Percentiles rank a stretch among this genome's conserved stretches.
Evolutionary conservation across 2,113 vertebrate genomes (phyloP).

Genomic region (Uropsilus gracilis): DNA sequence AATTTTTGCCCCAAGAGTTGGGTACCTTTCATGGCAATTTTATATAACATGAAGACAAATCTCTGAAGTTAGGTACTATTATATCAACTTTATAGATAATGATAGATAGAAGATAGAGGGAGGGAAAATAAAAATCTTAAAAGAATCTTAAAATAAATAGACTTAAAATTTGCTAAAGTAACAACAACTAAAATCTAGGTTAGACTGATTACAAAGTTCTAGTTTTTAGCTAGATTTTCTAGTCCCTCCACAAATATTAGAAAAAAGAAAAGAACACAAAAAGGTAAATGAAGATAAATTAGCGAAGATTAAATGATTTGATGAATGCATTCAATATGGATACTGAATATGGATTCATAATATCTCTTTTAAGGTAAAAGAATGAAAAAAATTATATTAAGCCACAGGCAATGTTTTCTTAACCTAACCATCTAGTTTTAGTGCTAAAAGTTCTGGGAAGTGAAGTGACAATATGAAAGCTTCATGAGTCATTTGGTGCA

Average conservation of each 20-base stretch:
- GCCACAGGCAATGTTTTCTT: neutral
- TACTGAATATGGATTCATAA: too few relatives aligned
- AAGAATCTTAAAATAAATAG: too few relatives aligned
- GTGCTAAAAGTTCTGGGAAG: neutral
- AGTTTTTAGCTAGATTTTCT: neutral
- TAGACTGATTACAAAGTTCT: neutral
- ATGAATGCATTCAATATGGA: neutral
- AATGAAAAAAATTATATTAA: slow-evolving; percentile 5
- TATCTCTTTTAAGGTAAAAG: too few relatives aligned
- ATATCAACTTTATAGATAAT: neutral
- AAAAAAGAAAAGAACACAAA: neutral
- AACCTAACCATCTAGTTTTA: neutral
- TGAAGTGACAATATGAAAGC: neutral
- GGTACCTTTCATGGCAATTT: too few relatives aligned
- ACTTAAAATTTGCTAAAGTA: neutral
- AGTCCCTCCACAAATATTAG: neutral
- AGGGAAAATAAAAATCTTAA: too few relatives aligned
- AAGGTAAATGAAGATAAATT: neutral
- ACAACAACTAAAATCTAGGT: neutral
- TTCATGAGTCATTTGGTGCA: neutral
- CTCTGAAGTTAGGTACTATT: neutral
- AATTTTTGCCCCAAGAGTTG: neutral
- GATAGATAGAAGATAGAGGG: neutral
- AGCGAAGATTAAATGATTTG: neutral
- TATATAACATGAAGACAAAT: neutral